Evolutionary conservation across 2,888 invertebrate species (phyloP).

Genomic region (Cylloceria caligata): DNA sequence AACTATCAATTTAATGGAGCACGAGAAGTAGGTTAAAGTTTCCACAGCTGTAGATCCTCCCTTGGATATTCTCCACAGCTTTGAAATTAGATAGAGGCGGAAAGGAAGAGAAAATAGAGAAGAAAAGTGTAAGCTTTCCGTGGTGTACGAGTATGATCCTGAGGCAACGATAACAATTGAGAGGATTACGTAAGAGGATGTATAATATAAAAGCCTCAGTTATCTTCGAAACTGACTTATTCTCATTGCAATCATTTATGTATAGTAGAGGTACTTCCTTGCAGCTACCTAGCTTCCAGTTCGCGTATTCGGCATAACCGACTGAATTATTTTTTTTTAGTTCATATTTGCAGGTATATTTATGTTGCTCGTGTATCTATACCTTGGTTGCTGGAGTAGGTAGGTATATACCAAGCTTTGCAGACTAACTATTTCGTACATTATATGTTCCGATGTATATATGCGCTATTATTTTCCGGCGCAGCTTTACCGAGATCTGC

Average conservation of each 20-base stretch:
- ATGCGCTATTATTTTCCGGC: conserved; percentile 59
- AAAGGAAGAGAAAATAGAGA: neutral
- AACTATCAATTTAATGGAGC: neutral
- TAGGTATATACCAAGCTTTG: conserved; percentile 50
- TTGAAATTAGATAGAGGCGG: neutral
- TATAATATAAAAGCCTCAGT: conserved; percentile 6
- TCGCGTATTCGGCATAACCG: conserved; percentile 33
- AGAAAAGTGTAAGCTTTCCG: conserved; percentile 20
- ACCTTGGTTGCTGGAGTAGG: conserved; percentile 19
- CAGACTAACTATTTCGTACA: conserved; percentile 41
- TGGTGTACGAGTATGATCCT: neutral
- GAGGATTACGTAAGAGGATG: neutral
- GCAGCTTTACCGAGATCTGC: conserved; percentile 12
- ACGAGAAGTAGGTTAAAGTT: conserved; percentile 19
- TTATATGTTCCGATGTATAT: conserved; percentile 55
- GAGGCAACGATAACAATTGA: conserved; percentile 7
- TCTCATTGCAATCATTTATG: conserved; percentile 26
- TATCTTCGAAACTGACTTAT: conserved; percentile 7
- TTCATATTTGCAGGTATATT: conserved; percentile 50
- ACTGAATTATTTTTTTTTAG: neutral
- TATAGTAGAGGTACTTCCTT: conserved; percentile 30
- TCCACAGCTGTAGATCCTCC: conserved; percentile 17
- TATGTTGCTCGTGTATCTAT: conserved; percentile 12
- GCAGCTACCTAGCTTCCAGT: conserved; percentile 35
- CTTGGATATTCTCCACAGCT: neutral